Evolutionary conservation across 2,797 vertebrate genomes (phyloP).

Genomic region (Chaunax sp.): DNA sequence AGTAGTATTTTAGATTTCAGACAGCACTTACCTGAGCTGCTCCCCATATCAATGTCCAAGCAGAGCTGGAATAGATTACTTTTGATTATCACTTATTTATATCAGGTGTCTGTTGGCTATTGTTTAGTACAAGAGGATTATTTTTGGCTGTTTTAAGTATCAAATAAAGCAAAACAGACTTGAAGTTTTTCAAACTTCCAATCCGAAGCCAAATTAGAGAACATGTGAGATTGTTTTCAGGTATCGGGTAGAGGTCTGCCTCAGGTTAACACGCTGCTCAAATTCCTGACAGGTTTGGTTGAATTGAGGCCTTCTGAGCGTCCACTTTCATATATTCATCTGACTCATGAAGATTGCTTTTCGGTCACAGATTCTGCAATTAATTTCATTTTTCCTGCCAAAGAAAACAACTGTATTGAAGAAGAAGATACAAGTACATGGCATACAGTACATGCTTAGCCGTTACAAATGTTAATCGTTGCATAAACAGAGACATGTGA

Average conservation of each 20-base stretch:
- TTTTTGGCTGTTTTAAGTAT: not conserved
- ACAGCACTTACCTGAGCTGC: conserved; percentile 6
- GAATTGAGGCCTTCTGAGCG: conserved; percentile 32
- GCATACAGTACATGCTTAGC: not conserved
- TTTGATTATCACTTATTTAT: conserved; percentile 9
- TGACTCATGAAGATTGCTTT: conserved; percentile 29
- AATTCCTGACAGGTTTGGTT: conserved; percentile 27
- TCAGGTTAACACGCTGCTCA: conserved; percentile 41
- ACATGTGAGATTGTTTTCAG: conserved; percentile 29
- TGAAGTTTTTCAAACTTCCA: conserved; percentile 33
- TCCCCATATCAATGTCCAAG: conserved; percentile 11
- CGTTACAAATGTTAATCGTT: not conserved
- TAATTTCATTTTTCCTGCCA: conserved; percentile 18
- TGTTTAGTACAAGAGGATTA: conserved; percentile 2
- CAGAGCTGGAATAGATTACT: not conserved
- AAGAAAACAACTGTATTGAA: conserved; percentile 4
- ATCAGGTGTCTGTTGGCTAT: conserved; percentile 9
- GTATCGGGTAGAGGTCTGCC: conserved; percentile 32
- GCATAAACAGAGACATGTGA: not conserved
- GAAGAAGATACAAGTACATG: not conserved
- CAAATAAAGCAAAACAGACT: not conserved
- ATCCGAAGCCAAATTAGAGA: conserved; percentile 52
- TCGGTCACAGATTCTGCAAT: conserved; percentile 20
- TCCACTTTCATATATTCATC: conserved; percentile 31
- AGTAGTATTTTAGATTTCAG: conserved; percentile 25